phyloP scores from a whole-genome alignment of 92 coral and sea anemone genomes.

The Paragorgia papillata region DNA sequence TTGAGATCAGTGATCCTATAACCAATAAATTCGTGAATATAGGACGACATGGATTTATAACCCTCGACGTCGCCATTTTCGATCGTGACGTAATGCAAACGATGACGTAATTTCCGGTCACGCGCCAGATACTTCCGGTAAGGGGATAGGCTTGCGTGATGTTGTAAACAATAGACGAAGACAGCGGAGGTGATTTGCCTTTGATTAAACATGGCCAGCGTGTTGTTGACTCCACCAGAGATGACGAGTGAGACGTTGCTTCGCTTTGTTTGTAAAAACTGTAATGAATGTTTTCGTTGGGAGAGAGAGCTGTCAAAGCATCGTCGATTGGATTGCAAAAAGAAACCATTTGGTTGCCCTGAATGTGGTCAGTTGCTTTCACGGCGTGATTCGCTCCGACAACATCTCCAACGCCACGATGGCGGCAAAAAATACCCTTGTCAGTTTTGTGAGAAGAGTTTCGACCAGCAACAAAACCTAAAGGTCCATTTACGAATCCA shows the following conservation, averaged over 20 bases:
- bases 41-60: no score
- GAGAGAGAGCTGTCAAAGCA: conserved; percentile 27
- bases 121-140: no score
- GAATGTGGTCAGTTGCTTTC: conserved; percentile 34
- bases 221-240: neutral
- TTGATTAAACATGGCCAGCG: neutral
- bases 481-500: conserved; percentile 29
- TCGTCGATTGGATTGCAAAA: conserved; percentile 24
- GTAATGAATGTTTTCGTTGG: conserved; percentile 16
- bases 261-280: conserved; percentile 12
- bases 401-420: conserved; percentile 30
- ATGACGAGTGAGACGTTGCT: neutral
- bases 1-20: no score
- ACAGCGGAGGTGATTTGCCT: neutral
- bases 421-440: conserved; percentile 29
- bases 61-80: no score
- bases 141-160: no score
- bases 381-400: conserved; percentile 25
- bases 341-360: conserved; percentile 37
- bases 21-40: no score
- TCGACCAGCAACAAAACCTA: conserved; percentile 33
- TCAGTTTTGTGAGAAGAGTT: conserved; percentile 12
- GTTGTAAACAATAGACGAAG: neutral
- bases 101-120: no score
- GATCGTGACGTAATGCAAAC: no score